Conservation (phyloP, 1,140 invertebrate genomes). For the Heliconius hewitsoni region DNA sequence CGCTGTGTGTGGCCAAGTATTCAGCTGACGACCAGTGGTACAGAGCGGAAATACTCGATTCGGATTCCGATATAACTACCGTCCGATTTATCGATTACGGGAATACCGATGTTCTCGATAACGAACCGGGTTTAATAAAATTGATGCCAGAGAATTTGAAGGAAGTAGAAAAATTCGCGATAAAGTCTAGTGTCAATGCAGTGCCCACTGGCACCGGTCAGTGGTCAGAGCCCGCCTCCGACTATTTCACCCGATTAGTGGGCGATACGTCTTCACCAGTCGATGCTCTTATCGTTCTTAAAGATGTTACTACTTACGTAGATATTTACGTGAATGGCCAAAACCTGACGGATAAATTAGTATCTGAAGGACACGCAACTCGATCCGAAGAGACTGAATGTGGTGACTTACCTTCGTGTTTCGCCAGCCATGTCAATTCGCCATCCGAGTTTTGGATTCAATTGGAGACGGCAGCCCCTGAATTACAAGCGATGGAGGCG, state of each 20-base stretch:
- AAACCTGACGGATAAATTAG: constrained; percentile 84
- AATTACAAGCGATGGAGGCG: constrained; percentile 84
- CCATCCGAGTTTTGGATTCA: constrained; percentile 88
- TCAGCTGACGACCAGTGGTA: constrained; percentile 90
- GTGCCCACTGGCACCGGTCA: constrained; percentile 84
- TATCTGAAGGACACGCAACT: constrained; percentile 79
- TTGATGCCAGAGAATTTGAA: constrained; percentile 81
- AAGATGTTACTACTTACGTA: constrained; percentile 85
- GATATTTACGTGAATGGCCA: constrained; percentile 83
- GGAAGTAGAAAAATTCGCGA: constrained; percentile 81
- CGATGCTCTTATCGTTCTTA: constrained; percentile 80
- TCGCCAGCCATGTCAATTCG: constrained; percentile 85
- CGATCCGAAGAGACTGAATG: constrained; percentile 77
- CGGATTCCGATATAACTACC: constrained; percentile 85
- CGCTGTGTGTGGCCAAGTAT: constrained; percentile 87
- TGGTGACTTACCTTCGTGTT: constrained; percentile 81
- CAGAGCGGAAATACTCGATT: constrained; percentile 89
- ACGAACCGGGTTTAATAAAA: constrained; percentile 82
- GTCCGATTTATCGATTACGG: constrained; percentile 93
- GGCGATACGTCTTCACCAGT: constrained; percentile 69
- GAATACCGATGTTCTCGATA: constrained; percentile 87
- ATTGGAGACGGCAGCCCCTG: constrained; percentile 82
- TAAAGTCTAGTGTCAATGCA: constrained; percentile 85
- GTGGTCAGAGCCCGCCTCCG: constrained; percentile 84
- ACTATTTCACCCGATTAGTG: constrained; percentile 82